These are phyloP conservation scores for Heliothis virescens DNA, from an alignment of 1,140 invertebrate genomes.

Conservation along the genomic window DNA sequence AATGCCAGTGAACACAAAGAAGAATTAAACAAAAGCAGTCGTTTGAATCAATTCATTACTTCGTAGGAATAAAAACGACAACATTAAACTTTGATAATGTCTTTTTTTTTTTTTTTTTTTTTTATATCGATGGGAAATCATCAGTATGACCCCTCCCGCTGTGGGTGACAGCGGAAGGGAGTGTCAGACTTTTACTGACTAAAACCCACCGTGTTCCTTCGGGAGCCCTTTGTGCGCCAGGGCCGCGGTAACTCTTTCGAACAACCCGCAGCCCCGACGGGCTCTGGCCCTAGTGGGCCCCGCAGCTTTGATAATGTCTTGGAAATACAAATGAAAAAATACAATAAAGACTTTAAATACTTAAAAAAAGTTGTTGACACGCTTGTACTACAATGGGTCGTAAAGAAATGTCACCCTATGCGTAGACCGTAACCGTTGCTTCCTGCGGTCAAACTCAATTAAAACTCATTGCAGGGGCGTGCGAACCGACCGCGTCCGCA, in stretches of 20 bases:
- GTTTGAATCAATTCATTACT: slow-evolving; percentile 26
- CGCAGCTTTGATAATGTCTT: not conserved
- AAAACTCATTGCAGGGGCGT: slow-evolving; percentile 83
- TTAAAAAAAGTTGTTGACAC: not conserved
- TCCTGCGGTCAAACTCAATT: slow-evolving; percentile 81
- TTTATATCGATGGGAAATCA: too few relatives aligned
- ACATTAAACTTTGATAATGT: slow-evolving; percentile 7
- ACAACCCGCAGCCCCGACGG: too few relatives aligned
- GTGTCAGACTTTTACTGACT: too few relatives aligned
- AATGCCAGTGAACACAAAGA: slow-evolving; percentile 12
- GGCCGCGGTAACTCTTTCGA: too few relatives aligned
- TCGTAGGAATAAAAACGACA: slow-evolving; percentile 2
- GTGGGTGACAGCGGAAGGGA: too few relatives aligned
- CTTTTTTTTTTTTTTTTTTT: too few relatives aligned
- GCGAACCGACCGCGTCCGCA: slow-evolving; percentile 67
- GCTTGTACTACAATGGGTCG: not conserved
- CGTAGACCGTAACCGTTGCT: slow-evolving; percentile 71
- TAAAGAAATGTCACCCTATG: slow-evolving; percentile 71
- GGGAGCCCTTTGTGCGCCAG: too few relatives aligned
- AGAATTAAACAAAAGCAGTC: slow-evolving; percentile 16
- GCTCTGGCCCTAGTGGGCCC: too few relatives aligned
- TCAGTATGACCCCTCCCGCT: too few relatives aligned
- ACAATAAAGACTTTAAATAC: not conserved
- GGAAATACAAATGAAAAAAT: not conserved
- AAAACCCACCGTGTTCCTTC: too few relatives aligned